These are phyloP conservation scores for Pterois miles DNA, from an alignment of 2,797 vertebrate species.

Conservation along the genomic window DNA sequence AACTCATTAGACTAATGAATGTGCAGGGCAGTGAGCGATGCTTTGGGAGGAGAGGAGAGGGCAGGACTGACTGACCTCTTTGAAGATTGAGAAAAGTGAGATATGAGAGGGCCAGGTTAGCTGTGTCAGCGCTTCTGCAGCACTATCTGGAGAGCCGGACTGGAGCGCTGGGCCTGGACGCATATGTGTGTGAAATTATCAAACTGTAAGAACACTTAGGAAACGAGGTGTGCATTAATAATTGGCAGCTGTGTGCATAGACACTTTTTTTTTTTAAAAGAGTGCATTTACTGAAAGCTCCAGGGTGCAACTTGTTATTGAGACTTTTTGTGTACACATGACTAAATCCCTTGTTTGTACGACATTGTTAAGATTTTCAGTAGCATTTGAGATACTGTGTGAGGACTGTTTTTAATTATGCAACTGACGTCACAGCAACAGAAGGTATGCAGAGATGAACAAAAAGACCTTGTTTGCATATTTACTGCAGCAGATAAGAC, in stretches of 20 bases:
- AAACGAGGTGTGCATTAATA: slow-evolving; percentile 10
- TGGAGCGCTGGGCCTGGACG: slow-evolving; percentile 27
- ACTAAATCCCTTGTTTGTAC: background rate
- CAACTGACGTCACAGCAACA: background rate
- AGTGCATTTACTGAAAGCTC: background rate
- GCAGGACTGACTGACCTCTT: slow-evolving; percentile 65
- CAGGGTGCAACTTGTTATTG: background rate
- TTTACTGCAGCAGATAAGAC: slow-evolving; percentile 8
- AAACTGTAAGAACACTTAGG: slow-evolving; percentile 33
- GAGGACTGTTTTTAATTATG: background rate
- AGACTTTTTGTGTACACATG: background rate
- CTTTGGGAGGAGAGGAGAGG: slow-evolving; percentile 42
- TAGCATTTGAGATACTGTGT: background rate
- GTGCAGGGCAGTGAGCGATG: slow-evolving; percentile 27
- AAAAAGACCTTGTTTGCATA: background rate
- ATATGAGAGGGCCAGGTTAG: slow-evolving; percentile 56
- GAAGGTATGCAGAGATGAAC: background rate
- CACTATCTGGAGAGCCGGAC: slow-evolving; percentile 36
- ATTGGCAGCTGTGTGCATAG: background rate
- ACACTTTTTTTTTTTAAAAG: background rate
- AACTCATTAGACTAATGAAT: slow-evolving; percentile 80
- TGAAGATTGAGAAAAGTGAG: slow-evolving; percentile 62
- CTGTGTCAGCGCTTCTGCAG: slow-evolving; percentile 64
- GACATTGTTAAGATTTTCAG: background rate
- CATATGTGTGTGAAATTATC: slow-evolving; percentile 42